Conservation (phyloP, 2,797 vertebrate genomes). For the Leptodactylus fallax region DNA sequence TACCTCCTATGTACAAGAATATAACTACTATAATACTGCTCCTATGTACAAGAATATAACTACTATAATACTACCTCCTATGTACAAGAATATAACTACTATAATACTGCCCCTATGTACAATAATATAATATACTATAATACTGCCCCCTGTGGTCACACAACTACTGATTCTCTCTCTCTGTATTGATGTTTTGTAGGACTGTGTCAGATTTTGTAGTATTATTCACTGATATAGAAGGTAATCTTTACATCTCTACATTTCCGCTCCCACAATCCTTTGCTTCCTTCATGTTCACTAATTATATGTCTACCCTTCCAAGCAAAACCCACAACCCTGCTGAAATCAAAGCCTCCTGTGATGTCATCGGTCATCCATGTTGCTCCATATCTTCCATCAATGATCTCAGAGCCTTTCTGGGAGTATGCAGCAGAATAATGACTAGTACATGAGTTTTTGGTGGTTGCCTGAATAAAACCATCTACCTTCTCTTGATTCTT, state of each 20-base stretch:
- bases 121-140: background rate
- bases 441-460: conserved; percentile 14
- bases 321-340: background rate
- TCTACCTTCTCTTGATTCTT: conserved; percentile 24
- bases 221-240: background rate
- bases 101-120: no score
- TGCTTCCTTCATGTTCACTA: background rate
- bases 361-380: conserved; percentile 31
- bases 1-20: conserved; percentile 9
- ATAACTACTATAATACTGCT: background rate
- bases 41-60: background rate
- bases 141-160: background rate
- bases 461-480: background rate
- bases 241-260: background rate
- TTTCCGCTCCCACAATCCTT: background rate
- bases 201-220: background rate
- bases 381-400: background rate
- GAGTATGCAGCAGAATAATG: background rate
- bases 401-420: background rate
- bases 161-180: no score
- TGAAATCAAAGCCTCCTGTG: background rate
- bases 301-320: background rate
- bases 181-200: background rate
- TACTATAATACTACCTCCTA: background rate
- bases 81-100: background rate